phyloP scores from a whole-genome alignment of 2,113 vertebrate species.

The Apistogramma diplotaenia region DNA sequence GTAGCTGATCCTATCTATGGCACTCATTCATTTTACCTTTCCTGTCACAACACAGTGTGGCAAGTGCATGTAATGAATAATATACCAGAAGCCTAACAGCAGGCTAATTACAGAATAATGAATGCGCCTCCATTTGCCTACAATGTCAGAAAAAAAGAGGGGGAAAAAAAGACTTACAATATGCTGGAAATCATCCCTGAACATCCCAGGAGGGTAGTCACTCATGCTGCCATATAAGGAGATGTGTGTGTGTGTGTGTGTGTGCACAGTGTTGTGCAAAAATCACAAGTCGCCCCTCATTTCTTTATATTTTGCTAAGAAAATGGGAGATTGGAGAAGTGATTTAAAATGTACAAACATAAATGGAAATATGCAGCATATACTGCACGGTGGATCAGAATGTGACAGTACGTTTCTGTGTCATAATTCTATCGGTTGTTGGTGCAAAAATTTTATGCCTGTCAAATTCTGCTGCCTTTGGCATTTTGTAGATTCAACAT shows the following conservation, averaged over 20 bases:
- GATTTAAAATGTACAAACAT: not conserved
- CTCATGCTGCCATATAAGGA: slow-evolving; percentile 22
- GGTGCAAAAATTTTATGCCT: slow-evolving; percentile 1
- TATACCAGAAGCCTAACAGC: slow-evolving; percentile 75
- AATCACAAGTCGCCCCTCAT: not conserved
- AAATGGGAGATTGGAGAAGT: not conserved
- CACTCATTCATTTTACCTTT: slow-evolving; percentile 71
- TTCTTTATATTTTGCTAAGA: not conserved
- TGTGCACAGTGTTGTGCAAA: not conserved
- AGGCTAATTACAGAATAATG: slow-evolving; percentile 81
- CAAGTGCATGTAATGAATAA: slow-evolving; percentile 75
- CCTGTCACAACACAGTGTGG: slow-evolving; percentile 68
- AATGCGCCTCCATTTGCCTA: slow-evolving; percentile 78
- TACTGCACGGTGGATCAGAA: not conserved
- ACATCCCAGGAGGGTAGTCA: slow-evolving; percentile 48
- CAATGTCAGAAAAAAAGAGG: slow-evolving; percentile 61
- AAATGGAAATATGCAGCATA: not conserved
- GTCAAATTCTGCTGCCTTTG: not conserved
- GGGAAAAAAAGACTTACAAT: slow-evolving; percentile 26
- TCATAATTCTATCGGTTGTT: not conserved
- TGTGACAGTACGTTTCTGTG: not conserved
- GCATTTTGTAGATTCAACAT: slow-evolving; percentile 8
- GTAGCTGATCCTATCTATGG: slow-evolving; percentile 54
- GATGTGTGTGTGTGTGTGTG: not conserved
- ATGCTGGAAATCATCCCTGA: slow-evolving; percentile 49